Percentiles rank a stretch among this genome's conserved stretches.
These are phyloP conservation scores for Onychomys arenicola DNA, from an alignment of 2,797 vertebrate genomes.

Conservation along the genomic window DNA sequence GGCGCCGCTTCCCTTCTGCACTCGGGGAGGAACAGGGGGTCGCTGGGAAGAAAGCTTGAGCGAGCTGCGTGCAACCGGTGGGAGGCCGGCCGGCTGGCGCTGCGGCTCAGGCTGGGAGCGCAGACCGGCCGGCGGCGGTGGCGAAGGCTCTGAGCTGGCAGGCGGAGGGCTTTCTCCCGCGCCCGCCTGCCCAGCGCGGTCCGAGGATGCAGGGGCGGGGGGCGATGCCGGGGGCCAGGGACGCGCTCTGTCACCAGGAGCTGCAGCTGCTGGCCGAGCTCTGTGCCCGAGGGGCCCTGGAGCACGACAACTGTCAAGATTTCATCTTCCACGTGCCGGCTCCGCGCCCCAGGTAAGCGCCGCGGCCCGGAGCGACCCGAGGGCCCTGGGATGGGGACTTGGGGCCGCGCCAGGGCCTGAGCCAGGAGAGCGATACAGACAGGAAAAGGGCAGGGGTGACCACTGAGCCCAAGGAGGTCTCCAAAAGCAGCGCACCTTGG, in stretches of 20 bases:
- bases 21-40: conserved; percentile 67
- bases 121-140: conserved; percentile 19
- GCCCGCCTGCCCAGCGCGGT: conserved; percentile 88
- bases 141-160: conserved; percentile 83
- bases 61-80: conserved; percentile 82
- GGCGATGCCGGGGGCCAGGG: conserved; percentile 98
- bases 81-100: conserved; percentile 62
- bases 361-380: not conserved
- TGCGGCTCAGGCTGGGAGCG: conserved; percentile 47
- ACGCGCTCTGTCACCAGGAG: conserved; percentile 99
- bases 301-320: conserved; percentile 97
- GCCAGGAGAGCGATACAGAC: conserved; percentile 18
- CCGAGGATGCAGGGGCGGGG: conserved; percentile 95
- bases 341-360: conserved; percentile 94
- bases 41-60: not conserved
- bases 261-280: conserved; percentile 98
- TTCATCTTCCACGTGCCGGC: conserved; percentile 97
- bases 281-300: conserved; percentile 96
- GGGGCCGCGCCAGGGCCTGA: conserved; percentile 70
- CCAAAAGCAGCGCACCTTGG: not conserved
- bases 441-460: not conserved
- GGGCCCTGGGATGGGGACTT: conserved; percentile 68
- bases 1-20: conserved; percentile 64
- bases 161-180: conserved; percentile 86
- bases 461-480: not conserved